Percentiles rank a stretch among this genome's conserved stretches.
Conservation (phyloP, 2,797 vertebrate genomes). For the Agapornis canus region DNA sequence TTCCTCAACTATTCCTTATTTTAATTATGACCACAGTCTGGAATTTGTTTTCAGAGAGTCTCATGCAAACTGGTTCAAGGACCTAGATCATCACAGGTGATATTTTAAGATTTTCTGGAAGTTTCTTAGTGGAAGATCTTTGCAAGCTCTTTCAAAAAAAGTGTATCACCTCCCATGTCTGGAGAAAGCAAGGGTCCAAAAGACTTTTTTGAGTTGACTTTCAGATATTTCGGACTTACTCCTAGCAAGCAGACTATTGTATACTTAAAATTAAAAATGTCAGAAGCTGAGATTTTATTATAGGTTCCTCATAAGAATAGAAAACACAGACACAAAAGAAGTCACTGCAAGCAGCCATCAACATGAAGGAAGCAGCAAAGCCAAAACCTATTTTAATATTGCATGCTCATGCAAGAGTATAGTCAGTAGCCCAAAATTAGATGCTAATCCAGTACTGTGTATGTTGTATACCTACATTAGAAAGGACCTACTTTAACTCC, state of each 20-base stretch:
- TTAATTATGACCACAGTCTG: not conserved
- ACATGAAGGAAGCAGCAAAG: not conserved
- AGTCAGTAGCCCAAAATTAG: not conserved
- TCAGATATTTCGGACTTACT: not conserved
- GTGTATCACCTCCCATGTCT: not conserved
- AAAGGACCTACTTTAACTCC: not conserved
- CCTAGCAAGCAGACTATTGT: not conserved
- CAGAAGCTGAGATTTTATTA: not conserved
- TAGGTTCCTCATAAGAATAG: not conserved
- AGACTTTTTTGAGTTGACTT: not conserved
- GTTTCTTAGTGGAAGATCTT: not conserved
- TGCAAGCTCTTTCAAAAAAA: not conserved
- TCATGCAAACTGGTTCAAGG: not conserved
- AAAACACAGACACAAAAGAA: not conserved
- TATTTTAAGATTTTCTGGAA: not conserved
- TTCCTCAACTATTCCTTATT: not conserved
- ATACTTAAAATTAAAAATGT: not conserved
- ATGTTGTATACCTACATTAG: not conserved
- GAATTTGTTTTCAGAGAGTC: not conserved
- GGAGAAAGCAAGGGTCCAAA: not conserved
- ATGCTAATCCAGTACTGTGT: not conserved
- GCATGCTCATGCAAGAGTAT: not conserved
- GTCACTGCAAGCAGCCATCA: not conserved
- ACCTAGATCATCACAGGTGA: not conserved
- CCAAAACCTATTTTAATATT: not conserved